Evolutionary conservation across 2,888 invertebrate species (phyloP).

Genomic region (Nephrotoma flavescens): DNA sequence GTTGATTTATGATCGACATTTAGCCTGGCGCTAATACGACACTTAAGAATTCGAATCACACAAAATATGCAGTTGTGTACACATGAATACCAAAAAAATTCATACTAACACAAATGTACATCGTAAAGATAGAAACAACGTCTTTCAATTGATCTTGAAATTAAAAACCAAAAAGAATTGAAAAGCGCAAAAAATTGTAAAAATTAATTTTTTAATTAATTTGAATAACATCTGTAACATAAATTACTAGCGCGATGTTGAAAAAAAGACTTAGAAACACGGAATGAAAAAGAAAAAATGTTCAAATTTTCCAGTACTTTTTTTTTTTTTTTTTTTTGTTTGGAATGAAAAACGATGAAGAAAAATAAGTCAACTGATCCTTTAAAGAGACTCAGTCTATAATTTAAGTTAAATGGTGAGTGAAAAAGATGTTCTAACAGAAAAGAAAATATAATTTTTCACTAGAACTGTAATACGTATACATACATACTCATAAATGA

Average conservation of each 20-base stretch:
- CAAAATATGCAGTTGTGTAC: too few species aligned
- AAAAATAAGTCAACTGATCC: neutral
- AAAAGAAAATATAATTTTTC: neutral
- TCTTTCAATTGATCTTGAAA: neutral
- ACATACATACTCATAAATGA: neutral
- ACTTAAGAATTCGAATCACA: too few species aligned
- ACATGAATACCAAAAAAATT: too few species aligned
- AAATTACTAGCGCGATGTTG: neutral
- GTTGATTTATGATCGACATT: too few species aligned
- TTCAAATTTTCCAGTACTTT: neutral
- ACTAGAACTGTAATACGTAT: neutral
- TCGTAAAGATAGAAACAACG: neutral
- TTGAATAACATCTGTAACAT: neutral
- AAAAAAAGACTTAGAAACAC: neutral
- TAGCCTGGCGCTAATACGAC: too few species aligned
- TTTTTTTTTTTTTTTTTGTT: neutral
- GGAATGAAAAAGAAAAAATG: neutral
- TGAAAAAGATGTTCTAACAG: neutral
- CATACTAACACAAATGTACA: too few species aligned
- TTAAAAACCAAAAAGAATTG: neutral
- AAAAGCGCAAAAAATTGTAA: neutral
- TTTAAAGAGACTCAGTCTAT: neutral
- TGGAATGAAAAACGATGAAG: neutral
- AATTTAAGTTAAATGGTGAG: neutral
- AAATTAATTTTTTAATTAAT: neutral